These are phyloP conservation scores for Prinia subflava DNA, from an alignment of 2,113 vertebrate genomes.

Conservation along the genomic window DNA sequence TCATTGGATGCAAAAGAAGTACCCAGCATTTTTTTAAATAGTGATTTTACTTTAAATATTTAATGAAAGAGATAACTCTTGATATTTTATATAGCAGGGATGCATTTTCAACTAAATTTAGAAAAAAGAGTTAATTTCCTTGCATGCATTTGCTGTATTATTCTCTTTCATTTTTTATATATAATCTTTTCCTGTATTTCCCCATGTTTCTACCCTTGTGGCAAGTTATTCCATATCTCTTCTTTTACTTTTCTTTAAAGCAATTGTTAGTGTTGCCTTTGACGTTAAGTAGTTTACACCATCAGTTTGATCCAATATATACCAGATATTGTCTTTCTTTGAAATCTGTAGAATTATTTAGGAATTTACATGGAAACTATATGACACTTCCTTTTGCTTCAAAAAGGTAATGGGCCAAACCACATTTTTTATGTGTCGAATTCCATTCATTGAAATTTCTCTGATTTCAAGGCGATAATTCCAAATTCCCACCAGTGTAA, in stretches of 20 bases:
- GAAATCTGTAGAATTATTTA: not conserved
- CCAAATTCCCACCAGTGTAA: not conserved
- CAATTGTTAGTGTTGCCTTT: not conserved
- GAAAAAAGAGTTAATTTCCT: not conserved
- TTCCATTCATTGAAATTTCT: not conserved
- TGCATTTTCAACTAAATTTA: not conserved
- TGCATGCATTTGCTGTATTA: not conserved
- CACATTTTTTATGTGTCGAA: not conserved
- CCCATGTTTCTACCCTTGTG: not conserved
- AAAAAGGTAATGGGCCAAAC: not conserved
- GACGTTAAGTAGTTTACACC: not conserved
- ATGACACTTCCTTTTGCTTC: not conserved
- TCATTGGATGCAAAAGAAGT: conserved; percentile 73
- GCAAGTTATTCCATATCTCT: not conserved
- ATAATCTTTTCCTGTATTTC: not conserved
- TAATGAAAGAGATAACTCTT: not conserved
- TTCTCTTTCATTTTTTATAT: not conserved
- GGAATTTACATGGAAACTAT: not conserved
- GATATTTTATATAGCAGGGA: not conserved
- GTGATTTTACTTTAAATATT: conserved; percentile 59
- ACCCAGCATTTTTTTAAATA: conserved; percentile 44
- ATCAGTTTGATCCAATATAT: not conserved
- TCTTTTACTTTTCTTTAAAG: not conserved
- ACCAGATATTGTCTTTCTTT: not conserved
- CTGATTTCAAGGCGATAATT: not conserved